phyloP scores from a whole-genome alignment of 2,797 vertebrate species.

The Pagetopsis macropterus region DNA sequence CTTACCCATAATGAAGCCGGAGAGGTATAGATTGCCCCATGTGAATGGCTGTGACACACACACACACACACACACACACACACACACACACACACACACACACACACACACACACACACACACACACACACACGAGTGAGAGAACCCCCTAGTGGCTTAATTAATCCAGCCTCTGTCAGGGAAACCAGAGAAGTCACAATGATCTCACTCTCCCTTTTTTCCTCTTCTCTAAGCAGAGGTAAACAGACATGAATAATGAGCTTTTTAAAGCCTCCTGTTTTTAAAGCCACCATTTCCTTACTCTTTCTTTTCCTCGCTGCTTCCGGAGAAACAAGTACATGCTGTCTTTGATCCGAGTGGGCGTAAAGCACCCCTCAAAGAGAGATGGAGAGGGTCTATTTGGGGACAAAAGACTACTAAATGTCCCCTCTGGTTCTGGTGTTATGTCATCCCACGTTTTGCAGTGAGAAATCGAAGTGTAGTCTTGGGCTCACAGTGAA shows the following conservation, averaged over 20 bases:
- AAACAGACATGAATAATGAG: slow-evolving; percentile 77
- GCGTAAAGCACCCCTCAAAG: slow-evolving; percentile 63
- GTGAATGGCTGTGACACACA: slow-evolving; percentile 48
- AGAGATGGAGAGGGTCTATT: slow-evolving; percentile 59
- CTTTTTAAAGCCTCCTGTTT: slow-evolving; percentile 72
- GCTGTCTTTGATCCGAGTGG: slow-evolving; percentile 64
- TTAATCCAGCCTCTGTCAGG: slow-evolving; percentile 75
- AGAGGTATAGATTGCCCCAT: slow-evolving; percentile 52
- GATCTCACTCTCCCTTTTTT: slow-evolving; percentile 54
- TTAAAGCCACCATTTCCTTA: slow-evolving; percentile 62
- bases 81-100: slow-evolving; percentile 2
- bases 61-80: slow-evolving; percentile 7
- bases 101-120: not conserved
- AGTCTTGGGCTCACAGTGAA: slow-evolving; percentile 21
- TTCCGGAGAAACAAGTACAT: slow-evolving; percentile 70
- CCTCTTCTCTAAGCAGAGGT: slow-evolving; percentile 61
- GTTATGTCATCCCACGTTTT: slow-evolving; percentile 44
- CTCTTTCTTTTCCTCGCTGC: slow-evolving; percentile 44
- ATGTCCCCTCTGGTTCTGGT: slow-evolving; percentile 42
- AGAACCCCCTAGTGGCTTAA: slow-evolving; percentile 78
- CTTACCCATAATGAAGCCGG: slow-evolving; percentile 52
- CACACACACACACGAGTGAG: slow-evolving; percentile 17
- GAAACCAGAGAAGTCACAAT: slow-evolving; percentile 72
- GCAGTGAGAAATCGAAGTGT: slow-evolving; percentile 18
- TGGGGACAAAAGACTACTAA: slow-evolving; percentile 68